Percentiles rank a stretch among this genome's conserved stretches.
Evolutionary conservation across 2,113 vertebrate species (phyloP).

Genomic region (Etheostoma cragini): DNA sequence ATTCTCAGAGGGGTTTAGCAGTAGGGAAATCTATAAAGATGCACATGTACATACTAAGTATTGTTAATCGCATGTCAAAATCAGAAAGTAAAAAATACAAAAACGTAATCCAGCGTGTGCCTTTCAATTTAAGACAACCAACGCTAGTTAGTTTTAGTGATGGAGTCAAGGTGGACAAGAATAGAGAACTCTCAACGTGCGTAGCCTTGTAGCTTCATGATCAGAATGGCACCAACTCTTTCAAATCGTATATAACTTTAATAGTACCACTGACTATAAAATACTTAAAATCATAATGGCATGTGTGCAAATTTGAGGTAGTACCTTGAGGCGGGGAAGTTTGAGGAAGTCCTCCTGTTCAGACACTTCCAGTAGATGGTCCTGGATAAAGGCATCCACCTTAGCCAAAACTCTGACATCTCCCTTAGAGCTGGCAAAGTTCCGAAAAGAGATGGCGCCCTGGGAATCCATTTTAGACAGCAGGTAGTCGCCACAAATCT

Average conservation of each 20-base stretch:
- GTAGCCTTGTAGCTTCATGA: not conserved
- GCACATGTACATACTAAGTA: not conserved
- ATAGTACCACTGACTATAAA: not conserved
- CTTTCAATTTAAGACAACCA: slow-evolving; percentile 8
- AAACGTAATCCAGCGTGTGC: slow-evolving; percentile 16
- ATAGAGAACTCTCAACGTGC: not conserved
- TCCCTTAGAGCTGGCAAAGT: slow-evolving; percentile 95
- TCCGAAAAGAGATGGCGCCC: slow-evolving; percentile 96
- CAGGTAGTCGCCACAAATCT: slow-evolving; percentile 99
- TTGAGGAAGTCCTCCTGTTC: slow-evolving; percentile 99
- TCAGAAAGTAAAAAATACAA: slow-evolving; percentile 37
- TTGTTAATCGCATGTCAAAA: slow-evolving; percentile 32
- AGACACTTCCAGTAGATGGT: slow-evolving; percentile 94
- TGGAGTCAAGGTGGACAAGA: not conserved
- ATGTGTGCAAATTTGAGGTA: fast-evolving
- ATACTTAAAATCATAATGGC: not conserved
- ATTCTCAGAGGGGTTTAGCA: slow-evolving; percentile 21
- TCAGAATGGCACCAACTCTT: not conserved
- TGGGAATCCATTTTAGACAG: slow-evolving; percentile 93
- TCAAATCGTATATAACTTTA: not conserved
- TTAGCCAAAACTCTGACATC: slow-evolving; percentile 91
- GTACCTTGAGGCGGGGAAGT: slow-evolving; percentile 96
- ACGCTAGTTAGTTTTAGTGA: not conserved
- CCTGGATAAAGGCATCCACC: slow-evolving; percentile 95
- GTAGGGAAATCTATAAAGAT: not conserved